Conservation (phyloP, 2,113 vertebrate species). For the Rhinopomastus cyanomelas region DNA sequence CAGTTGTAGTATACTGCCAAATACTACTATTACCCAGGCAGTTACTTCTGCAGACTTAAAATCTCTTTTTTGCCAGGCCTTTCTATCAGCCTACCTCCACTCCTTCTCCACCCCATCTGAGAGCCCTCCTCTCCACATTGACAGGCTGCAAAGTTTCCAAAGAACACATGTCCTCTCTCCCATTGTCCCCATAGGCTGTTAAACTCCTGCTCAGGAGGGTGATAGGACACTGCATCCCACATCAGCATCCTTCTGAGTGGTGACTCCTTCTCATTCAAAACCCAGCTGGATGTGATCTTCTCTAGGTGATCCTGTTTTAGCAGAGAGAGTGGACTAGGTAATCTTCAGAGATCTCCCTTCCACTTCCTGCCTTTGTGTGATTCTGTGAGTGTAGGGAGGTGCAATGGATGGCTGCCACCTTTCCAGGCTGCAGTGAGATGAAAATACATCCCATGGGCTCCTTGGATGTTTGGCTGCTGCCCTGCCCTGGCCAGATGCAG, state of each 20-base stretch:
- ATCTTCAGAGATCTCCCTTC: too few species aligned
- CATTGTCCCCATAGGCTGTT: rapidly evolving
- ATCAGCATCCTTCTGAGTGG: neutral
- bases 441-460: rapidly evolving
- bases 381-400: too few species aligned
- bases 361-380: too few species aligned
- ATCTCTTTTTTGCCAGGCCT: neutral
- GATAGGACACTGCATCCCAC: neutral
- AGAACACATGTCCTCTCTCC: neutral
- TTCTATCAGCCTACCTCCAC: neutral
- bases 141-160: neutral
- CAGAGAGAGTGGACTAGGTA: too few species aligned
- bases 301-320: too few species aligned
- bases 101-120: neutral
- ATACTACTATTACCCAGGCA: too few species aligned
- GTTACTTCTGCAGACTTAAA: neutral
- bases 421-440: neutral
- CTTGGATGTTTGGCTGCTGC: rapidly evolving
- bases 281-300: too few species aligned
- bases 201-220: neutral
- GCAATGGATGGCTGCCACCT: neutral
- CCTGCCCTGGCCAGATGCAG: neutral
- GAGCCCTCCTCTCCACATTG: neutral
- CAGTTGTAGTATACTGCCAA: neutral
- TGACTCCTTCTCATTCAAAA: too few species aligned